Evolutionary conservation across 2,797 vertebrate species (phyloP), one percentile per base, ranked within the genome.

Genomic region (Iguana delicatissima): DNA sequence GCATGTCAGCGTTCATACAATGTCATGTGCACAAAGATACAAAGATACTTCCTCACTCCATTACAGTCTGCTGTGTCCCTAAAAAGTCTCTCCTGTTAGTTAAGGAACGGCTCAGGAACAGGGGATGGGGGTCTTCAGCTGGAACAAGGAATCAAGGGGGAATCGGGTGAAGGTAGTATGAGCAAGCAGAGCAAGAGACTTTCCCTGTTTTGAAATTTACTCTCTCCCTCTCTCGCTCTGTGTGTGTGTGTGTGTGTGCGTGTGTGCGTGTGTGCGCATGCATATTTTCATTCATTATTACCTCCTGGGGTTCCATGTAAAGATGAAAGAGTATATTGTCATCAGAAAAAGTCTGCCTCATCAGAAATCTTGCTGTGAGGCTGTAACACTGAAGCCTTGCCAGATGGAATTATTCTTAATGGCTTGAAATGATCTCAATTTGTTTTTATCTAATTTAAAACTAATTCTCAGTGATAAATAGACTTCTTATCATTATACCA

Each of bases 371-470:
- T 91, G 89, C 87, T 91, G 93, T 85, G 93, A 93, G 93, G 81
- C 52, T 91, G 79, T 76, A 91, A 55, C 59, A 62, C 59, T 24
- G 93, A 95, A 91, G 89, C 74, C 89, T 90, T 92, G 90, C 81
- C 93, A 95, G 89, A 96, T 93, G 84, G 80, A 95, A 90, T 95
- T 96, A 92, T 93, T 95, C 92, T 76, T 96, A 96, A 95, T 91
- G 6, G 93, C 42, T 91, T 46, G 90, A 89, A 96, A 95, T 90
- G 46, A 94, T 95, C 94, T 96, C 86, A 93, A 87, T 96, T 95
- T 96, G 72, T 92, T 88, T 93, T 59, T 81, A 95, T 94, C 83
- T 94, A 93, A 93, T 95, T 94, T 95, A 92, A 96, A 96, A 90
- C 32, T 52, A 72, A 93, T 95, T 94, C 84, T 92, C 62, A 87